Evolutionary conservation across 2,797 vertebrate genomes (phyloP).

Genomic region (Pseudochirops cupreus): DNA sequence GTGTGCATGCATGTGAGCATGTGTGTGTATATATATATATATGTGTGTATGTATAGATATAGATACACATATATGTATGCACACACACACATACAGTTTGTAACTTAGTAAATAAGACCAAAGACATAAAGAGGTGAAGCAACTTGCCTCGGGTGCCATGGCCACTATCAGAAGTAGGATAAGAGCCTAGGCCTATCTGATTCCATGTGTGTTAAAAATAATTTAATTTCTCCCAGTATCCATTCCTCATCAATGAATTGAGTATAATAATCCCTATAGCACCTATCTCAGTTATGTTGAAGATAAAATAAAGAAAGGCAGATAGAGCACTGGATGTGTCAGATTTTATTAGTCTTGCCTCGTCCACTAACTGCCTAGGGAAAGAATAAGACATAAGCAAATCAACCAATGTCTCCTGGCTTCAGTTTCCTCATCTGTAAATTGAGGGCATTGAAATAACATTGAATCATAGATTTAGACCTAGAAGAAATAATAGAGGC

Average conservation of each 20-base stretch:
- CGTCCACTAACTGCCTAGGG: not conserved
- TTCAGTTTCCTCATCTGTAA: not conserved
- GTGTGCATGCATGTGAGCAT: too few relatives aligned
- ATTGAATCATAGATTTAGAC: not conserved
- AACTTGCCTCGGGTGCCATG: not conserved
- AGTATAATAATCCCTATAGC: not conserved
- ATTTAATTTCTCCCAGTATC: not conserved
- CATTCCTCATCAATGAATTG: not conserved
- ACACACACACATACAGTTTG: too few relatives aligned
- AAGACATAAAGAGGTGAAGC: not conserved
- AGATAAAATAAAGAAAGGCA: not conserved
- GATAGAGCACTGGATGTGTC: too few relatives aligned
- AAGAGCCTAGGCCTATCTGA: not conserved
- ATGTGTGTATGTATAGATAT: too few relatives aligned
- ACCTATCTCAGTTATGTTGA: not conserved
- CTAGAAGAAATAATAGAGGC: not conserved
- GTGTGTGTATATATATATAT: too few relatives aligned
- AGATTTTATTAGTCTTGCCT: not conserved
- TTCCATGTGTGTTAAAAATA: not conserved
- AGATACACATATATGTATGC: too few relatives aligned
- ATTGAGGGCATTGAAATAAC: not conserved
- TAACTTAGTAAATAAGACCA: not conserved
- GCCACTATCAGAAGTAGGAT: not conserved
- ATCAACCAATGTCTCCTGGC: not conserved
- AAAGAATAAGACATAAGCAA: not conserved